phyloP scores from a whole-genome alignment of 2,888 invertebrate genomes.

The Pristionchus exspectatus region DNA sequence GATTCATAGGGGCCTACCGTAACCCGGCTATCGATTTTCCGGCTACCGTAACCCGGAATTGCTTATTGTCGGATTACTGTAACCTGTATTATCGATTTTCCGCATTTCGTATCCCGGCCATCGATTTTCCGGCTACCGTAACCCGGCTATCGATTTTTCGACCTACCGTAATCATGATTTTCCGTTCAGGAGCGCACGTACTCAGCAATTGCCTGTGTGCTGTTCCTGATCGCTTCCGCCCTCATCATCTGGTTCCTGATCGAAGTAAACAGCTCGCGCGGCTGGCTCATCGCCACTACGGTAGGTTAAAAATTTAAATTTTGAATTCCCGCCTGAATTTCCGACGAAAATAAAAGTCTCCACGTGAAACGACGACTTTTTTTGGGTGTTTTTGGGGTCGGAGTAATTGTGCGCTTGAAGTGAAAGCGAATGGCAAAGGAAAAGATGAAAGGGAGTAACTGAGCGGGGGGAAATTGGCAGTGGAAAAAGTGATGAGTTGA shows the following conservation, averaged over 20 bases:
- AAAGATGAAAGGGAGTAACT: not conserved
- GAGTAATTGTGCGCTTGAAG: not conserved
- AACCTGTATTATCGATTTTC: no score
- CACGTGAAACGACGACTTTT: slow-evolving; percentile 21
- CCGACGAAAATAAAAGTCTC: not conserved
- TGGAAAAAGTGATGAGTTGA: slow-evolving; percentile 43
- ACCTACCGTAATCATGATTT: not conserved
- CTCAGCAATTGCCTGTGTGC: slow-evolving; percentile 65
- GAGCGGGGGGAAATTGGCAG: slow-evolving; percentile 3
- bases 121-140: not conserved
- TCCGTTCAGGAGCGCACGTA: slow-evolving; percentile 66
- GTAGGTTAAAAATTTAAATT: slow-evolving; percentile 39
- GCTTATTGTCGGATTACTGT: no score
- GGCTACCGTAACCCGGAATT: not conserved
- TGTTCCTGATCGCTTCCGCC: slow-evolving; percentile 69
- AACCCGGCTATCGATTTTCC: not conserved
- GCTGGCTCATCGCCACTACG: slow-evolving; percentile 66
- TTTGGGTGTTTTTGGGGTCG: not conserved
- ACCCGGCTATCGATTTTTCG: not conserved
- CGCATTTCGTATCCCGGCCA: not conserved
- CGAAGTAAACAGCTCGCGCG: slow-evolving; percentile 64
- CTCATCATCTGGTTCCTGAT: slow-evolving; percentile 68
- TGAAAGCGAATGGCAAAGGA: not conserved
- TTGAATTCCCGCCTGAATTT: slow-evolving; percentile 11
- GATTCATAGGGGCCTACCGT: not conserved